Conservation (phyloP, 2,113 vertebrate species). For the Dissostichus mawsoni region DNA sequence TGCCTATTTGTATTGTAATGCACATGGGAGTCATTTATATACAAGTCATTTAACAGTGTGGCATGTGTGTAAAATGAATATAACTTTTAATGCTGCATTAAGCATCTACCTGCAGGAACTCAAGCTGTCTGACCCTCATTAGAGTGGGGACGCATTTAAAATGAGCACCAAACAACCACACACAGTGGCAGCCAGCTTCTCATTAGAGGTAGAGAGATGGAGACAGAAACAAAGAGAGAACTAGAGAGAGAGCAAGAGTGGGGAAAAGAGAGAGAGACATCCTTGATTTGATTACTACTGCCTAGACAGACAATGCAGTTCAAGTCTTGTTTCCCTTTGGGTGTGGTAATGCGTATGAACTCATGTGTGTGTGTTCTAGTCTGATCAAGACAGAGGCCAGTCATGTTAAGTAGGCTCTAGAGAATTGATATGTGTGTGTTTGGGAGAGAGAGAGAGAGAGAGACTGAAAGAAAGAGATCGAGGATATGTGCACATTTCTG, state of each 20-base stretch:
- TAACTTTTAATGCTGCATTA: conserved; percentile 1
- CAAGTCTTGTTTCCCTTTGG: conserved; percentile 34
- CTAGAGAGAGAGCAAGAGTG: conserved; percentile 4
- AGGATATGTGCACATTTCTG: background rate
- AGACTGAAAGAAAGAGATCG: too few species aligned
- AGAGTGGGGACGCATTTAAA: conserved; percentile 38
- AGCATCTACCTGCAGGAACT: conserved; percentile 31
- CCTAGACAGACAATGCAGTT: conserved; percentile 47
- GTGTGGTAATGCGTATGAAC: conserved; percentile 7
- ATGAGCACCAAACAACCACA: conserved; percentile 27
- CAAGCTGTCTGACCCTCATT: conserved; percentile 27
- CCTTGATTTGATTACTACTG: conserved; percentile 76
- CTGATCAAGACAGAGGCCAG: conserved; percentile 19
- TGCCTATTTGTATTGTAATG: background rate
- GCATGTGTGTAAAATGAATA: background rate
- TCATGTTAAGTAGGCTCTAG: conserved; percentile 40
- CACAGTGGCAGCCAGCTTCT: conserved; percentile 52
- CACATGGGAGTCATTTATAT: background rate
- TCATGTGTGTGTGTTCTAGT: conserved; percentile 21
- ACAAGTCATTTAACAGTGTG: background rate
- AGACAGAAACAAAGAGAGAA: conserved; percentile 31
- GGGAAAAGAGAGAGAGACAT: conserved; percentile 18
- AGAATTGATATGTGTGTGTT: background rate
- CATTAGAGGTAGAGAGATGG: conserved; percentile 58
- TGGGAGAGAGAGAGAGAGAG: background rate